phyloP scores from a whole-genome alignment of 2,888 invertebrate species.

The Diaperis boleti region DNA sequence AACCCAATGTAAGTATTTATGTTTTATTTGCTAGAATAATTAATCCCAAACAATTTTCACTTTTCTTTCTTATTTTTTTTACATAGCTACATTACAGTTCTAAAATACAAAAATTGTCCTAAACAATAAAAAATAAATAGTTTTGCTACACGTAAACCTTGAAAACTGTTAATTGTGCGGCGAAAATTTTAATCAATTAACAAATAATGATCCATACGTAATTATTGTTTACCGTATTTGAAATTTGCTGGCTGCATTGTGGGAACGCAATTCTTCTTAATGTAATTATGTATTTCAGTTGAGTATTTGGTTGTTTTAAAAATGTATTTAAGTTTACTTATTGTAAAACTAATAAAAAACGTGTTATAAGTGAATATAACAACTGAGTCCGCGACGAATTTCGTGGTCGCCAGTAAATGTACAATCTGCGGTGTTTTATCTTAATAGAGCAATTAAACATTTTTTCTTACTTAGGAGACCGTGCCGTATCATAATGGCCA shows the following conservation, averaged over 20 bases:
- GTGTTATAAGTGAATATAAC: background rate
- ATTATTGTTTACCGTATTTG: background rate
- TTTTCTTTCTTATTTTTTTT: too few species aligned
- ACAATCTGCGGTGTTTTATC: constrained; percentile 1
- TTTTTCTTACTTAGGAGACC: constrained; percentile 11
- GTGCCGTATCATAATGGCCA: constrained; percentile 6
- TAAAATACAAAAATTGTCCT: too few species aligned
- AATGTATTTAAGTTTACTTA: background rate
- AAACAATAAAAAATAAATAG: too few species aligned
- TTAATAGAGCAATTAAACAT: constrained; percentile 13
- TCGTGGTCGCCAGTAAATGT: background rate
- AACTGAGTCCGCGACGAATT: background rate
- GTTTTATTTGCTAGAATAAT: too few species aligned
- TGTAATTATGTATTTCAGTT: background rate
- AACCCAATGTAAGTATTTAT: too few species aligned
- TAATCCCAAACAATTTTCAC: too few species aligned
- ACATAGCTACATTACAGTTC: too few species aligned
- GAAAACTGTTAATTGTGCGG: background rate
- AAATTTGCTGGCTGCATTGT: background rate
- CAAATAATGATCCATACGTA: background rate
- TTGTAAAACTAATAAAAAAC: background rate
- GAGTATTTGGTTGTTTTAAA: background rate
- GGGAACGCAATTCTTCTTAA: too few species aligned
- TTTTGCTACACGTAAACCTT: too few species aligned
- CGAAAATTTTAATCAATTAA: background rate